phyloP scores from a whole-genome alignment of 1,140 invertebrate species.

The Druon quercuslanigerum region DNA sequence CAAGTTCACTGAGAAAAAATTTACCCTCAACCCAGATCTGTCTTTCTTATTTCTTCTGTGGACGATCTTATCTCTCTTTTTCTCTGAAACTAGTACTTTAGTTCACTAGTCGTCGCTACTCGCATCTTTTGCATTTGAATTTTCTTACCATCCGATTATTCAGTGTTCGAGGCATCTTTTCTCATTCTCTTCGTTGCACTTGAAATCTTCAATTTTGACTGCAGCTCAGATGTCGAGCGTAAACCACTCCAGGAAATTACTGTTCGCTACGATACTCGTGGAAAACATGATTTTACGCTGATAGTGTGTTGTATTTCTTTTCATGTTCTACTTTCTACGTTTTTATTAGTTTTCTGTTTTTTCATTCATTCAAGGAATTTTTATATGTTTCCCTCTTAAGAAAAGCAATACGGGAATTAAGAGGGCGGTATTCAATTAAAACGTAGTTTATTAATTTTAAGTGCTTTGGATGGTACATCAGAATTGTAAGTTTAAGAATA shows the following conservation, averaged over 20 bases:
- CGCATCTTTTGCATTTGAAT: conserved; percentile 12
- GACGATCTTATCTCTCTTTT: conserved; percentile 1
- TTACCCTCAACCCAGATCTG: not conserved
- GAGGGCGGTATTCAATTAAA: too few relatives aligned
- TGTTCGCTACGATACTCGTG: not conserved
- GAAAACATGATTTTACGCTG: conserved; percentile 20
- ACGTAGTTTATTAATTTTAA: too few relatives aligned
- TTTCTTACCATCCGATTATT: not conserved
- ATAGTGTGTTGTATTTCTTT: conserved; percentile 4
- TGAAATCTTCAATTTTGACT: conserved; percentile 28
- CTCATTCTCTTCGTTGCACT: not conserved
- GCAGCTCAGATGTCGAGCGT: not conserved
- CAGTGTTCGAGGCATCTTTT: not conserved
- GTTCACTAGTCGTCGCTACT: not conserved
- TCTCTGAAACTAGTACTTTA: not conserved
- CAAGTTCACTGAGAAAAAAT: conserved; percentile 13
- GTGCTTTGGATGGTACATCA: too few relatives aligned
- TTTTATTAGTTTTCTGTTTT: not conserved
- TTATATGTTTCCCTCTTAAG: too few relatives aligned
- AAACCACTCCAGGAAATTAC: conserved; percentile 16
- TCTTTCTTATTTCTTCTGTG: not conserved
- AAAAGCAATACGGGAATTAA: too few relatives aligned
- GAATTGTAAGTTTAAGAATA: too few relatives aligned
- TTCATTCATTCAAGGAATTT: not conserved
- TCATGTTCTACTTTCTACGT: not conserved